These are phyloP conservation scores for Eilema caniola DNA, from an alignment of 2,888 invertebrate species.

Conservation along the genomic window DNA sequence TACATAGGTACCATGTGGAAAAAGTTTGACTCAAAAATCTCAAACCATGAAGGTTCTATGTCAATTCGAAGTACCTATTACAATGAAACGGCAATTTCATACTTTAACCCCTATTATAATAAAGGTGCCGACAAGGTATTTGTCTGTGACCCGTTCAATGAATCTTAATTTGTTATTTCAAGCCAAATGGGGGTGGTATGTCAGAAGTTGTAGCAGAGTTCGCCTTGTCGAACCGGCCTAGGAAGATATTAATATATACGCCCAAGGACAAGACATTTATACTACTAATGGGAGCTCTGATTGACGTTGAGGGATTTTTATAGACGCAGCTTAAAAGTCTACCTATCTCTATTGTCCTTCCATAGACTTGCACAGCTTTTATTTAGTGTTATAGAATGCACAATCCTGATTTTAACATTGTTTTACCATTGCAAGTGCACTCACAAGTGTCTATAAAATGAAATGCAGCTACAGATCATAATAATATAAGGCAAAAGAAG, in stretches of 20 bases:
- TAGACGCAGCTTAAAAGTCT: neutral
- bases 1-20: no score
- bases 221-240: neutral
- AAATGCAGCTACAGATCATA: no score
- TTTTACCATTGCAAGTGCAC: no score
- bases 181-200: neutral
- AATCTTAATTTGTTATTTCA: neutral
- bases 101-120: neutral
- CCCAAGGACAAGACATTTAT: neutral
- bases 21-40: no score
- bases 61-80: no score
- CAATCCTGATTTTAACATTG: no score
- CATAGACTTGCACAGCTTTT: neutral
- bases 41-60: no score
- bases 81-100: no score
- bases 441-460: no score
- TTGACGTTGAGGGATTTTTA: neutral
- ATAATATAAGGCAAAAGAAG: no score
- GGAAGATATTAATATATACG: neutral
- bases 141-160: neutral
- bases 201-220: neutral
- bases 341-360: no score
- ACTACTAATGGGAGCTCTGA: neutral
- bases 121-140: neutral
- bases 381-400: neutral